Evolutionary conservation across 2,113 vertebrate genomes (phyloP), one percentile per base, ranked within the genome.

Genomic region (Ochotona princeps): DNA sequence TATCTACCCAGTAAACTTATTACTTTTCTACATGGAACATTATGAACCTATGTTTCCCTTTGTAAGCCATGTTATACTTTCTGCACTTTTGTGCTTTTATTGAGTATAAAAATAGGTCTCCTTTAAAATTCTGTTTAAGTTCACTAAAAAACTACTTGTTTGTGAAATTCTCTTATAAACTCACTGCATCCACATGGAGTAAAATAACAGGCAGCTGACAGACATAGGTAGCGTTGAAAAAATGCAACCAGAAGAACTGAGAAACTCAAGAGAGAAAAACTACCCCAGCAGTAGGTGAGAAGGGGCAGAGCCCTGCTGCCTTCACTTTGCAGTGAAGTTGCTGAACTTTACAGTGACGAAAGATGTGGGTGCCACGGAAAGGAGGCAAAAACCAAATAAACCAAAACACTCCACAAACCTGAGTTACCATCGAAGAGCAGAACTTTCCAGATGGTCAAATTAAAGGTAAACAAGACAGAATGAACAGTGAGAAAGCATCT

Each of bases 101-200:
- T 98, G 98, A 98, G 97, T 98, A 98, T 98, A 98, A 98, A 98
- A 98, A 98, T 98, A 98, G 98, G 98, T 98, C 97, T 97, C 97
- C 97, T 98, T 98, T 97, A 98, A 98, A 98, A 98, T 98, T 98
- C 98, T 98, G 97, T 98, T 97, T 98, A 98, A 98, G 98, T 98
- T 98, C 97, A 97, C 98, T 98, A 98, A 98, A 98, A 98, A 98
- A 98, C 98, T 98, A 98, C 98, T 98, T 97, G 98, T 97, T 98
- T 98, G 98, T 98, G 98, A 98, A 98, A 98, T 98, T 98, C 98
- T 98, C 98, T 98, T 98, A 98, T 97, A 98, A 98, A 98, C 98
- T 98, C 98, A 98, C 98, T 98, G 98, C 98, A 98, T 98, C 98
- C 98, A 98, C 98, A 94, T 97, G 98, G 95, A 98, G 97, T 96